These are phyloP conservation scores for Cladopsammia gracilis DNA, from an alignment of 64 coral and sea anemone species.

Conservation along the genomic window DNA sequence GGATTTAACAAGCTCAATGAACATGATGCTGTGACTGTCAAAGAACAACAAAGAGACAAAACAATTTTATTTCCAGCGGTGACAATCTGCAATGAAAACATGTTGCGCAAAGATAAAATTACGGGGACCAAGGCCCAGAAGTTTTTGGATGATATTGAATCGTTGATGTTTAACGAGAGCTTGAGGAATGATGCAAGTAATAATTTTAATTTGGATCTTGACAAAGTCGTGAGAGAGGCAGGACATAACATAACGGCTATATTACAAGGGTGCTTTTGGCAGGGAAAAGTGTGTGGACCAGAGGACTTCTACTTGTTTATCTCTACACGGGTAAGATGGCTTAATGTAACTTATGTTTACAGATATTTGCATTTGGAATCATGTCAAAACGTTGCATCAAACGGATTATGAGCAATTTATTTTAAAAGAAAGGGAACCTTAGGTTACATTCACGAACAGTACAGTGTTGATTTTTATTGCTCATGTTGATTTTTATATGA, in stretches of 20 bases:
- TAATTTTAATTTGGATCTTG: background rate
- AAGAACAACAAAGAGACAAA: background rate
- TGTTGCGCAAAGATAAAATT: constrained; percentile 54
- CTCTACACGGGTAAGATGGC: background rate
- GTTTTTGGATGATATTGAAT: constrained; percentile 56
- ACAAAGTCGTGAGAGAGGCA: background rate
- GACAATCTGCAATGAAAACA: constrained; percentile 62
- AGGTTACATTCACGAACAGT: too few relatives aligned
- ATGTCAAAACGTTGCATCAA: too few relatives aligned
- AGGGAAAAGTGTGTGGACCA: background rate
- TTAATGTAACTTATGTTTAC: too few relatives aligned
- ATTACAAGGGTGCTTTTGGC: background rate
- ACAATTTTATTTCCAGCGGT: constrained; percentile 46
- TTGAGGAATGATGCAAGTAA: background rate
- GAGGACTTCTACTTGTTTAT: background rate
- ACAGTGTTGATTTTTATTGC: too few relatives aligned
- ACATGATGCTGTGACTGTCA: background rate
- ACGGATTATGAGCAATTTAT: too few relatives aligned
- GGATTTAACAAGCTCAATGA: background rate
- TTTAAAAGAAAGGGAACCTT: too few relatives aligned
- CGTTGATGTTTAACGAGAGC: background rate
- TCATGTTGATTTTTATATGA: too few relatives aligned
- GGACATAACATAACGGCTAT: background rate
- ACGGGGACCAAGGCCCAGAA: constrained; percentile 42
- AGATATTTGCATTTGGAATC: too few relatives aligned